Conservation (phyloP, 2,888 invertebrate genomes). For the Drosophila neotestacea region DNA sequence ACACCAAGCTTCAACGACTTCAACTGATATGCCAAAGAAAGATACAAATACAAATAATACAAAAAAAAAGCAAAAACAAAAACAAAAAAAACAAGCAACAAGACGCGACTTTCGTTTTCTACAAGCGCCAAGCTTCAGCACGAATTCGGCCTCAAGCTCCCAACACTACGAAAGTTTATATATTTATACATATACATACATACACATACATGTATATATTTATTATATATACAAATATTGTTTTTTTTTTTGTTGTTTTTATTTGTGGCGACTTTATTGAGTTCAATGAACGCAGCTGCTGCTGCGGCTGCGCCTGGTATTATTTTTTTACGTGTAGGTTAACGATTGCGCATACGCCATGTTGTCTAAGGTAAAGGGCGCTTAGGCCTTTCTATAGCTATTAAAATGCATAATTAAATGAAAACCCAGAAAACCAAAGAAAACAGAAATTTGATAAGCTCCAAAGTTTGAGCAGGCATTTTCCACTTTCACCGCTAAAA, state of each 20-base stretch:
- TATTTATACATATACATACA: conserved; percentile 4
- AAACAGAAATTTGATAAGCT: conserved; percentile 2
- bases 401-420: conserved; percentile 32
- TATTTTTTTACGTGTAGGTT: conserved; percentile 30
- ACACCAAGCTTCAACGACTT: conserved; percentile 17
- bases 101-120: conserved; percentile 75
- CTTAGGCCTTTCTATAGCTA: conserved; percentile 10
- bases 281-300: conserved; percentile 60
- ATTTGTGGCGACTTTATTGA: conserved; percentile 28
- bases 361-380: conserved; percentile 57
- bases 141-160: conserved; percentile 65
- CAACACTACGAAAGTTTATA: conserved; percentile 52
- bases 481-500: conserved; percentile 83
- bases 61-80: conserved; percentile 17
- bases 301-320: conserved; percentile 25
- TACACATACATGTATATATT: conserved; percentile 6
- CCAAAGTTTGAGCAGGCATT: conserved; percentile 61
- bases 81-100: conserved; percentile 42
- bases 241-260: conserved; percentile 21
- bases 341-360: conserved; percentile 61
- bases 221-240: conserved; percentile 3
- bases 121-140: conserved; percentile 49
- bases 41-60: conserved; percentile 36
- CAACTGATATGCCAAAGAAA: conserved; percentile 59
- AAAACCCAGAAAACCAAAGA: conserved; percentile 24